Evolutionary conservation across 2,888 invertebrate species (phyloP), one percentile per base, ranked within the genome.

Genomic region (Pocota personata): DNA sequence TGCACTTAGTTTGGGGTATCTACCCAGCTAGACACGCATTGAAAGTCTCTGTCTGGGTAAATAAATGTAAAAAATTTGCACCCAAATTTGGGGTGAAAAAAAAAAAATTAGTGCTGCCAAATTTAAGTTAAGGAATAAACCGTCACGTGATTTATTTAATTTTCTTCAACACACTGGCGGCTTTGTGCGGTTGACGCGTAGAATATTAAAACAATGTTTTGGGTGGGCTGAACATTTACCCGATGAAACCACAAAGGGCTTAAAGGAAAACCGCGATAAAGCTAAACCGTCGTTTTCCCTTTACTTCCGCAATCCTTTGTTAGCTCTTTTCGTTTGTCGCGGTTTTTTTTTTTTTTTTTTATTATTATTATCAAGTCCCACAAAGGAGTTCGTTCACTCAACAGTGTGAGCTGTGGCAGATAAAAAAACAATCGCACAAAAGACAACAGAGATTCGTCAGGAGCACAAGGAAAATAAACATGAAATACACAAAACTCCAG

Each of bases 241-340:
- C 86, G 60, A 55, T 77, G 67, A 82, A 76, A 72, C 82, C 82
- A 76, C 82, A 86, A 86, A 82, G 76, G 66, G 40, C 48, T 76
- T 72, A 82, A 82, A 72, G 66, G 80, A 48, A 84, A 86, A 86
- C 86, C 86, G 86, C 86, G 86, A 86, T 86, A 86, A 86, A 82
- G 86, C 86, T 86, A 82, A 86, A 76, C 86, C 76, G 76, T 60
- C 86, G 76, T 82, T 82, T 84, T 82, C 76, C 86, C 71, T 86
- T 82, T 43, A 86, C 76, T 86, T 86, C 82, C 86, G 82, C 86
- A 73, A 77, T 82, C 86, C 82, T 86, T 86, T 86, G 86, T 86
- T 80, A 52, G 80, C 52, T 66, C 55, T 57, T 71, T 69, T 73
- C 58, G 14, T 43, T 76, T 37, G 48, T n/a, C 32, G 55, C 30